These are phyloP conservation scores for Xiphophorus birchmanni DNA, from an alignment of 2,797 vertebrate genomes.

Conservation along the genomic window DNA sequence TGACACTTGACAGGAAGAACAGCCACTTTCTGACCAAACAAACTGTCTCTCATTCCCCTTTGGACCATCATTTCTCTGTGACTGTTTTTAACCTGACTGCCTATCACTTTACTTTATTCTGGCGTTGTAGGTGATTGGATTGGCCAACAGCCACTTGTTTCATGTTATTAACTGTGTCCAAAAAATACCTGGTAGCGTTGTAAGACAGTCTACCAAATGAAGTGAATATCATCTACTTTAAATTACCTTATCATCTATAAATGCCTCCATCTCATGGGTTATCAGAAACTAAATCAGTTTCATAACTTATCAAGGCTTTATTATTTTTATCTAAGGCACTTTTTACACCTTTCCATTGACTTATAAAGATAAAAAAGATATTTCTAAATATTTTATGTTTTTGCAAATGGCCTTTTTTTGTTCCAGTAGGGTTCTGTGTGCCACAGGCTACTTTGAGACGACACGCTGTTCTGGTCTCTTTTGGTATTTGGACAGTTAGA, in stretches of 20 bases:
- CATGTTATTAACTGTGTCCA: not conserved
- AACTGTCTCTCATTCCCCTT: constrained; percentile 43
- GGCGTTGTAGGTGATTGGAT: not conserved
- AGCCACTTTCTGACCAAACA: constrained; percentile 56
- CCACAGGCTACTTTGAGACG: not conserved
- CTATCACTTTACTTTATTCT: constrained; percentile 36
- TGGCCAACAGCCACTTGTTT: not conserved
- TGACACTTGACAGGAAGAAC: constrained; percentile 75
- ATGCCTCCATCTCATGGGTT: not conserved
- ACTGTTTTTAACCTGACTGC: constrained; percentile 33
- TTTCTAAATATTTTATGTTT: not conserved
- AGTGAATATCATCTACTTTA: not conserved
- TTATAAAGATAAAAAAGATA: not conserved
- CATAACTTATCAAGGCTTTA: not conserved
- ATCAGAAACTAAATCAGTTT: not conserved
- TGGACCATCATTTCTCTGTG: constrained; percentile 32
- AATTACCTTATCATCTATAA: not conserved
- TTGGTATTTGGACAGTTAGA: not conserved
- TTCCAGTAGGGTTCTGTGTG: not conserved
- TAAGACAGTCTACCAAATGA: not conserved
- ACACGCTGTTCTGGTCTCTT: not conserved
- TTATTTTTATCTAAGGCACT: not conserved
- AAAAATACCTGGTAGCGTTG: not conserved
- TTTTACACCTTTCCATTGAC: not conserved
- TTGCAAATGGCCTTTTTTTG: not conserved